phyloP scores from a whole-genome alignment of 2,113 vertebrate genomes.

The Bostrychus sinensis region DNA sequence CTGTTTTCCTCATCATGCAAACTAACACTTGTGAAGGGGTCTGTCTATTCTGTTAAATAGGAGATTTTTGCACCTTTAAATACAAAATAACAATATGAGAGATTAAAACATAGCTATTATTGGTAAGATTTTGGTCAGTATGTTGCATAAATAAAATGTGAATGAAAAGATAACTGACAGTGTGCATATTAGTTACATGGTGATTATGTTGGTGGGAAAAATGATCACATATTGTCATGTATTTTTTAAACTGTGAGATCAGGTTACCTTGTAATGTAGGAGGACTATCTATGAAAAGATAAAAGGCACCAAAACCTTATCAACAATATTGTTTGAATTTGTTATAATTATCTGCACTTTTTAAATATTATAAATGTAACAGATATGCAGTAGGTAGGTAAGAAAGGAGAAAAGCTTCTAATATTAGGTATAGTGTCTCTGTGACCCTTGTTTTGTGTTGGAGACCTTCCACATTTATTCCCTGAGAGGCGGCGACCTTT shows the following conservation, averaged over 20 bases:
- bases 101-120: too few relatives aligned
- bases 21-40: slow-evolving; percentile 38
- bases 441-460: slow-evolving; percentile 41
- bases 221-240: too few relatives aligned
- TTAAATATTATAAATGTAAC: too few relatives aligned
- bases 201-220: too few relatives aligned
- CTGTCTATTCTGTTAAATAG: slow-evolving; percentile 11
- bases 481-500: slow-evolving; percentile 59
- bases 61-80: too few relatives aligned
- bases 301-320: background rate
- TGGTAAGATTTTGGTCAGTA: too few relatives aligned
- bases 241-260: background rate
- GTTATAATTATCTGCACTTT: too few relatives aligned
- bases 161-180: too few relatives aligned
- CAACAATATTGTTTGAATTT: background rate
- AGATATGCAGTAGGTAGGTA: too few relatives aligned
- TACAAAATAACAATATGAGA: too few relatives aligned
- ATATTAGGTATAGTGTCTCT: background rate
- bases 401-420: background rate
- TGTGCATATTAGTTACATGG: too few relatives aligned
- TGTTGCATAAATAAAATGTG: too few relatives aligned
- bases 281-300: background rate
- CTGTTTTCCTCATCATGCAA: slow-evolving; percentile 69
- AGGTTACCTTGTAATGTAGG: background rate
- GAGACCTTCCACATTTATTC: slow-evolving; percentile 68